Percentiles rank a stretch among this genome's conserved stretches.
Evolutionary conservation across 2,888 invertebrate genomes (phyloP).

Genomic region (Hyposoter dolosus): DNA sequence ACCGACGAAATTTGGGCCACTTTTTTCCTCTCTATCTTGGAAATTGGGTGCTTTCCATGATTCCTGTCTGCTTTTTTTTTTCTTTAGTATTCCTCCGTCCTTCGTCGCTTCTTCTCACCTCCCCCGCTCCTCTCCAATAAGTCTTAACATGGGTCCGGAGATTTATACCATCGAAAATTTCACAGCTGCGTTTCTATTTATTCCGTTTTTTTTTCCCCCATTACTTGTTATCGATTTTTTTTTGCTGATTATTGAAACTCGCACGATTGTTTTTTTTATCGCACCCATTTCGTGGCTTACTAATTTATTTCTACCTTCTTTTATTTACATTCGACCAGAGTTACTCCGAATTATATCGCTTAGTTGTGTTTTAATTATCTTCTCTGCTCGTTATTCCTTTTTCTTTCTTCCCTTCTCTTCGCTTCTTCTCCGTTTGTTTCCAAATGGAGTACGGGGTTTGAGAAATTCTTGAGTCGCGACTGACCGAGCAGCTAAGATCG

Average conservation of each 20-base stretch:
- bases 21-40: slow-evolving; percentile 56
- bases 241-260: not conserved
- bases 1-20: slow-evolving; percentile 63
- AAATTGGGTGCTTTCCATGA: slow-evolving; percentile 57
- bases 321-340: slow-evolving; percentile 2
- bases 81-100: not conserved
- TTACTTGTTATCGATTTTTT: slow-evolving; percentile 3
- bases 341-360: slow-evolving; percentile 26
- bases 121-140: not conserved
- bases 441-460: slow-evolving; percentile 48
- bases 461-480: slow-evolving; percentile 58
- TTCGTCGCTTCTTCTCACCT: slow-evolving; percentile 36
- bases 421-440: not conserved
- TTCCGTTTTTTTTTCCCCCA: not conserved
- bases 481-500: slow-evolving; percentile 24
- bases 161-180: slow-evolving; percentile 56
- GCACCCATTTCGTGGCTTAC: not conserved
- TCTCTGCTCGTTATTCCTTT: not conserved
- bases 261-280: not conserved
- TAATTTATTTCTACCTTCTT: not conserved
- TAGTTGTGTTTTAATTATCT: not conserved
- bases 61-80: slow-evolving; percentile 18
- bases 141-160: not conserved
- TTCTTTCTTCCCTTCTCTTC: not conserved
- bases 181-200: slow-evolving; percentile 24